Evolutionary conservation across 2,113 vertebrate species (phyloP).

Genomic region (Callipepla squamata): DNA sequence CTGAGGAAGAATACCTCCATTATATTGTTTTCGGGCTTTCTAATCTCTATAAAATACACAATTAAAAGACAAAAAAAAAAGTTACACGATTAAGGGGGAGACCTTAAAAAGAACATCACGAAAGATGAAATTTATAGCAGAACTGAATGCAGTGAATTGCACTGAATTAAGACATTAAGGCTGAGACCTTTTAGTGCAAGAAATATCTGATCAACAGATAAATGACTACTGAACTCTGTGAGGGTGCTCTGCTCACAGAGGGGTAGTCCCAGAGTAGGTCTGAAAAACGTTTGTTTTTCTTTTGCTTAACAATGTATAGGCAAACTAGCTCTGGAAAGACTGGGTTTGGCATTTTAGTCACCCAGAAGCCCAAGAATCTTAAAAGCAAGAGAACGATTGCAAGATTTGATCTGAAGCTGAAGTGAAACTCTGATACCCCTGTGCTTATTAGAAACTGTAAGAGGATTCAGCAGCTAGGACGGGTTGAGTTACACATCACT

Average conservation of each 20-base stretch:
- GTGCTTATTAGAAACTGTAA: not conserved
- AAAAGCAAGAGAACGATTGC: not conserved
- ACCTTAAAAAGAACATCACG: not conserved
- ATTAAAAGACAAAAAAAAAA: not conserved
- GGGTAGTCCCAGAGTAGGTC: not conserved
- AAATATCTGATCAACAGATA: not conserved
- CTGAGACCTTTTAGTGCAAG: not conserved
- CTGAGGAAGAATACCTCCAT: not conserved
- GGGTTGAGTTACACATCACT: not conserved
- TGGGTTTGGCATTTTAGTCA: not conserved
- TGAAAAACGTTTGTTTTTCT: not conserved
- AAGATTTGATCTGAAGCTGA: conserved; percentile 17
- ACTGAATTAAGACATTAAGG: not conserved
- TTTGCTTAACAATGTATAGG: not conserved
- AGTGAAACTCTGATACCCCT: not conserved
- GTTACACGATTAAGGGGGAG: not conserved
- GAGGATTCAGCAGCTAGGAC: not conserved
- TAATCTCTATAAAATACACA: not conserved
- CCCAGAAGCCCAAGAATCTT: not conserved
- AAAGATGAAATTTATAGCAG: not conserved
- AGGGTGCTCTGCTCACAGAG: not conserved
- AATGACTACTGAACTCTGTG: not conserved
- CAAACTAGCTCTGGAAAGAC: not conserved
- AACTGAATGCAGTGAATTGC: not conserved
- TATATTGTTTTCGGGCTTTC: not conserved